These are phyloP conservation scores for Maconellicoccus hirsutus DNA, from an alignment of 1,140 invertebrate genomes.

Conservation along the genomic window DNA sequence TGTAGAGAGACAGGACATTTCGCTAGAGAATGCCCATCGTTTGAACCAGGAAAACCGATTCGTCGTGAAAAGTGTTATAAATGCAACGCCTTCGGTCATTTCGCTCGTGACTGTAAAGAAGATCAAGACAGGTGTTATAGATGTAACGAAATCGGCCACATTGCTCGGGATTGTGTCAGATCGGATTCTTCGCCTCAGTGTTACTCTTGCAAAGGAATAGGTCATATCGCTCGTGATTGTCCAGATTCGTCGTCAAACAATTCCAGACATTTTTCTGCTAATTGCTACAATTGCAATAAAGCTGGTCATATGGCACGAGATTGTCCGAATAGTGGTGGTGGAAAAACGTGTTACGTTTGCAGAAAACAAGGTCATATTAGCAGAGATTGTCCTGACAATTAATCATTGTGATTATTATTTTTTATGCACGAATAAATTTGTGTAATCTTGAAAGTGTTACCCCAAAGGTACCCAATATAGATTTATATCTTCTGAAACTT, in stretches of 20 bases:
- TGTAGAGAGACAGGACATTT: neutral
- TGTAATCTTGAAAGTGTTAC: conserved; percentile 17
- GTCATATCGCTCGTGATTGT: conserved; percentile 21
- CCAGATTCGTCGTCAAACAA: conserved; percentile 22
- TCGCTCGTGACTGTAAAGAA: conserved; percentile 82
- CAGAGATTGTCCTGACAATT: conserved; percentile 25
- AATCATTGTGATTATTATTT: neutral
- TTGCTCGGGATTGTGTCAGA: conserved; percentile 11
- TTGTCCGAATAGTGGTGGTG: conserved; percentile 25
- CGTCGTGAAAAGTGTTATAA: conserved; percentile 84
- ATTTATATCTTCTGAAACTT: conserved; percentile 14
- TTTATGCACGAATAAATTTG: neutral
- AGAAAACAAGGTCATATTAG: conserved; percentile 26
- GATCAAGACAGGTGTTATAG: conserved; percentile 33
- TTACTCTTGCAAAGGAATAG: conserved; percentile 12
- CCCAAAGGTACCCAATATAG: conserved; percentile 16
- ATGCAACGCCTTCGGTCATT: conserved; percentile 86
- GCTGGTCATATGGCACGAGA: conserved; percentile 27
- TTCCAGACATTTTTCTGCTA: conserved; percentile 18
- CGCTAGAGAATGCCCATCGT: neutral
- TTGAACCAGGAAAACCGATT: too few species aligned
- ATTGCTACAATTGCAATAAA: conserved; percentile 25
- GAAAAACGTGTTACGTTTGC: conserved; percentile 27
- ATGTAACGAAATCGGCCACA: conserved; percentile 9
- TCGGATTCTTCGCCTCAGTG: conserved; percentile 5